phyloP scores from a whole-genome alignment of 2,888 invertebrate species.

The Cheilosia vernalis region DNA sequence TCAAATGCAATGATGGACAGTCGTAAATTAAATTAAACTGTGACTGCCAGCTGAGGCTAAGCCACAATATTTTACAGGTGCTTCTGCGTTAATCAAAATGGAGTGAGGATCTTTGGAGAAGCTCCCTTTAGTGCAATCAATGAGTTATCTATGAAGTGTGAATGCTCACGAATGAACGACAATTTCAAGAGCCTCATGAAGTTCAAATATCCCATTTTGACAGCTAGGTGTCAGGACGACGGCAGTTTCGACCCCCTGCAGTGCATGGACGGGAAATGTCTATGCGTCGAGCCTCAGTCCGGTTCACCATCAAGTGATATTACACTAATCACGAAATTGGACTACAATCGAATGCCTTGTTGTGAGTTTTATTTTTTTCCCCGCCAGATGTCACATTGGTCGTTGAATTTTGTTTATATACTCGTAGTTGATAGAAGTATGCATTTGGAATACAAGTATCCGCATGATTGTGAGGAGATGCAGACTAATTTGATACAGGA shows the following conservation, averaged over 20 bases:
- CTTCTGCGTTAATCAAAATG: conserved; percentile 86
- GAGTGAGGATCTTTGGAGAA: conserved; percentile 88
- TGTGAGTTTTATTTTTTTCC: conserved; percentile 81
- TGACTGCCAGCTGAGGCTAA: not conserved
- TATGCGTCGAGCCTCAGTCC: conserved; percentile 86
- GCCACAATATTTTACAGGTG: conserved; percentile 84
- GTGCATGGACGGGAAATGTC: conserved; percentile 86
- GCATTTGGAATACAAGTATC: conserved; percentile 81
- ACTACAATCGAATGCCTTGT: conserved; percentile 83
- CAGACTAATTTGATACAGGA: conserved; percentile 79
- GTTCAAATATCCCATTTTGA: conserved; percentile 82
- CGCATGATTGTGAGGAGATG: conserved; percentile 82
- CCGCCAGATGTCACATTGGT: not conserved
- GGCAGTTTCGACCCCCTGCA: conserved; percentile 89
- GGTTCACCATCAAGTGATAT: conserved; percentile 83
- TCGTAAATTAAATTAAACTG: conserved; percentile 84
- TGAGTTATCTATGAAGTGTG: conserved; percentile 85
- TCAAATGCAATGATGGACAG: conserved; percentile 87
- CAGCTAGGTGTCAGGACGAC: conserved; percentile 86
- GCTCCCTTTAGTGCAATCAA: conserved; percentile 83
- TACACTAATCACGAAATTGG: conserved; percentile 80
- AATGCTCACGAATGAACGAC: conserved; percentile 85
- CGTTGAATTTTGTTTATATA: not conserved
- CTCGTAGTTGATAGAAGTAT: conserved; percentile 82
- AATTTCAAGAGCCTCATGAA: conserved; percentile 83